A percentile compares a stretch with the other conserved stretches of the same genome.
These are phyloP conservation scores for Pyrocephalus nanus DNA, from an alignment of 2,797 vertebrate species.

Conservation along the genomic window DNA sequence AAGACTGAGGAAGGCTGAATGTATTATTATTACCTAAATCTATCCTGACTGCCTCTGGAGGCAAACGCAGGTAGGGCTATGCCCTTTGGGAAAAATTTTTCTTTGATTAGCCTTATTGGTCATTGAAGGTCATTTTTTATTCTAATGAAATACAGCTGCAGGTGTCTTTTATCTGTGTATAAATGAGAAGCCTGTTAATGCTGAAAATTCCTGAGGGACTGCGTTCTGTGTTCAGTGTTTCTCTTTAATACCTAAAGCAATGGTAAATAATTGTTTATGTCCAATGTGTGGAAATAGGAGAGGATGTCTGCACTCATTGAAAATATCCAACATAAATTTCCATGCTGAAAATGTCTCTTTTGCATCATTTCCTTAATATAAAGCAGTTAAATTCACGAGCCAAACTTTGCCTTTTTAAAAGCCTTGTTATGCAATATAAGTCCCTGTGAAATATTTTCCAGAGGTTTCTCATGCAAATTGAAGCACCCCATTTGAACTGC, in stretches of 20 bases:
- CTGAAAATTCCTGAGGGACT: neutral
- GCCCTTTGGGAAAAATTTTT: neutral
- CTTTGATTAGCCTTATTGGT: conserved; percentile 40
- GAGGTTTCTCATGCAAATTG: neutral
- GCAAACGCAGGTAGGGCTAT: neutral
- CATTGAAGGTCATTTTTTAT: conserved; percentile 33
- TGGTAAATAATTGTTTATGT: conserved; percentile 51
- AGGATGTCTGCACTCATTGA: neutral
- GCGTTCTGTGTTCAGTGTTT: neutral
- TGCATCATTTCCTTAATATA: neutral
- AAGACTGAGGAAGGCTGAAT: neutral
- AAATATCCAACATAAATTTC: conserved; percentile 8
- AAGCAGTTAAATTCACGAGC: neutral
- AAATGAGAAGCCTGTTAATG: conserved; percentile 23
- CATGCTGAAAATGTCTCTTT: conserved; percentile 42
- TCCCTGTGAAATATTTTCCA: neutral
- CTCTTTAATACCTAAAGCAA: conserved; percentile 41
- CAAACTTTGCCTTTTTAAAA: neutral
- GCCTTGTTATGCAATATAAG: neutral
- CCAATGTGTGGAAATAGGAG: neutral
- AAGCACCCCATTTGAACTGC: neutral
- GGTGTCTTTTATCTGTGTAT: conserved; percentile 42
- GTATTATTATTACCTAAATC: conserved; percentile 15
- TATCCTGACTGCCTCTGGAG: neutral
- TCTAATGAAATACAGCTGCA: conserved; percentile 29